phyloP scores from a whole-genome alignment of 1,140 invertebrate genomes.

The Scaptomyza pallida region DNA sequence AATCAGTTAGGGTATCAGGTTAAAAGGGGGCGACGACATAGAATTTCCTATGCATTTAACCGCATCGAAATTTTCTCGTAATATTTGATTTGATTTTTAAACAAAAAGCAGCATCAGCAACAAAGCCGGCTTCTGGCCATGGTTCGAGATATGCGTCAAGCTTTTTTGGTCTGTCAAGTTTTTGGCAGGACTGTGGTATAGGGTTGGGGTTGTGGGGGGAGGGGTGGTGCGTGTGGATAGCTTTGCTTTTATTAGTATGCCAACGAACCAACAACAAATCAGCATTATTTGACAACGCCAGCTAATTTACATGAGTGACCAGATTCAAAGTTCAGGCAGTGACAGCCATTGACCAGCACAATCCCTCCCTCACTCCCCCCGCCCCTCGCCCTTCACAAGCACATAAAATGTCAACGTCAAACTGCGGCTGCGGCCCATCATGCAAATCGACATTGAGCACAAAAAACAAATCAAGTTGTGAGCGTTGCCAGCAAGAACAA shows the following conservation, averaged over 20 bases:
- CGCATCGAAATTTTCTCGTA: conserved; percentile 79
- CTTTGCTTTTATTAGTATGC: conserved; percentile 71
- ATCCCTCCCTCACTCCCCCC: conserved; percentile 6
- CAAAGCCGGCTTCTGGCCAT: not conserved
- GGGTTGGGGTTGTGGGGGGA: not conserved
- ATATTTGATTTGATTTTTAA: conserved; percentile 83
- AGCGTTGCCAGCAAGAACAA: not conserved
- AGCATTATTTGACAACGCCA: conserved; percentile 81
- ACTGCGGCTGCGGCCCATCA: conserved; percentile 53
- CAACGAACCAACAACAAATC: conserved; percentile 74
- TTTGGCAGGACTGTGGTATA: not conserved
- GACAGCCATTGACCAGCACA: conserved; percentile 14
- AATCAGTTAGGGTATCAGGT: too few species aligned
- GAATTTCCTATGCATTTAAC: conserved; percentile 78
- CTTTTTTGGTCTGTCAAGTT: conserved; percentile 49
- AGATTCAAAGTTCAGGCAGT: conserved; percentile 37
- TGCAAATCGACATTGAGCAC: conserved; percentile 55
- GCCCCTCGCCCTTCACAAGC: not conserved
- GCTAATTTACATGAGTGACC: conserved; percentile 76
- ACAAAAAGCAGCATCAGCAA: conserved; percentile 52
- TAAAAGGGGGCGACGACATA: conserved; percentile 29
- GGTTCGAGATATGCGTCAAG: conserved; percentile 53
- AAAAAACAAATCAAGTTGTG: conserved; percentile 51
- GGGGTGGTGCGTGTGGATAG: conserved; percentile 9
- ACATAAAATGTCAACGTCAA: conserved; percentile 55